A percentile compares a stretch with the other conserved stretches of the same genome.
Evolutionary conservation across 1,140 invertebrate genomes (phyloP).

Genomic region (Agraylea sexmaculata): DNA sequence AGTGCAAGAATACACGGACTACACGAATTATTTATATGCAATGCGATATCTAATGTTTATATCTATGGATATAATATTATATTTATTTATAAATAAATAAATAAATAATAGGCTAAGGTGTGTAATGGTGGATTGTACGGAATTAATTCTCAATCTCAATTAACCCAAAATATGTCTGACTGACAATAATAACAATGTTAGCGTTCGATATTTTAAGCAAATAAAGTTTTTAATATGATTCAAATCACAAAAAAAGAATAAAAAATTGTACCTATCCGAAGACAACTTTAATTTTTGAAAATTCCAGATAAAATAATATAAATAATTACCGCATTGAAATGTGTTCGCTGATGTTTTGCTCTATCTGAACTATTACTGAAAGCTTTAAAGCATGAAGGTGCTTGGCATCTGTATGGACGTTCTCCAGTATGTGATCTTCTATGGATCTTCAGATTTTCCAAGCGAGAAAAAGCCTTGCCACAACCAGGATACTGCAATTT

Average conservation of each 20-base stretch:
- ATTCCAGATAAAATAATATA: conserved; percentile 2
- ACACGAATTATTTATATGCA: too few relatives aligned
- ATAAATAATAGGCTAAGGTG: too few relatives aligned
- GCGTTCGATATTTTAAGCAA: too few relatives aligned
- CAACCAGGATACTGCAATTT: conserved; percentile 72
- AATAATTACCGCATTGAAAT: conserved; percentile 81
- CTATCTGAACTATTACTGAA: conserved; percentile 96
- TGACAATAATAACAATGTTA: too few relatives aligned
- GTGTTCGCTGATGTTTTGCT: conserved; percentile 93
- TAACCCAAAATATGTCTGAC: too few relatives aligned
- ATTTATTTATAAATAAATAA: neutral
- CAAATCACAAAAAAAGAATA: too few relatives aligned
- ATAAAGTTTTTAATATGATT: too few relatives aligned
- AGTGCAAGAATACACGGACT: too few relatives aligned
- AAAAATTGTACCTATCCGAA: too few relatives aligned
- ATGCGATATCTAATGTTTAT: conserved; percentile 1
- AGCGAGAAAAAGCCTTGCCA: conserved; percentile 83
- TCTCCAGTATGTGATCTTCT: conserved; percentile 88
- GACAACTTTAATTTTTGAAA: too few relatives aligned
- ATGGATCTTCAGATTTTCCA: conserved; percentile 95
- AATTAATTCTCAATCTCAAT: too few relatives aligned
- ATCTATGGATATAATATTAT: conserved; percentile 6
- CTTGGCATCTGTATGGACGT: conserved; percentile 76
- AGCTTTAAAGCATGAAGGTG: conserved; percentile 76
- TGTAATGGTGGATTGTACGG: too few relatives aligned